Conservation (phyloP, 2,797 vertebrate species). For the Danio albolineatus region DNA sequence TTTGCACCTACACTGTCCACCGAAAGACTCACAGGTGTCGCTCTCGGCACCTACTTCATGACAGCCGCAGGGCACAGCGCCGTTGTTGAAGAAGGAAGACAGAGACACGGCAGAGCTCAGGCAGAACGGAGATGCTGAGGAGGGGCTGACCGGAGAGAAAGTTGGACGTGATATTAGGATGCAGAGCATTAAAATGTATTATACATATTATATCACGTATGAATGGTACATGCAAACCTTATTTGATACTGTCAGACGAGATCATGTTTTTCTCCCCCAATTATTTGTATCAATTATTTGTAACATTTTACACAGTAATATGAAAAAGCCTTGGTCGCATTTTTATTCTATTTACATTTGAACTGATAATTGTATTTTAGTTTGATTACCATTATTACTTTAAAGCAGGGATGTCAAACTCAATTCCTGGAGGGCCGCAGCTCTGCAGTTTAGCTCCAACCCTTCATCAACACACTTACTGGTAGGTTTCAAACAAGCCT, state of each 20-base stretch:
- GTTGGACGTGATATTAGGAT: not conserved
- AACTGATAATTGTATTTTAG: too few relatives aligned
- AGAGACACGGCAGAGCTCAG: constrained; percentile 84
- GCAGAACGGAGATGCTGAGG: constrained; percentile 84
- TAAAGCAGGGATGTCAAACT: too few relatives aligned
- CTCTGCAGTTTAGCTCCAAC: too few relatives aligned
- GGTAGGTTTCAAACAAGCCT: too few relatives aligned
- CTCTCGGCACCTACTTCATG: constrained; percentile 87
- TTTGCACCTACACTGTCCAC: constrained; percentile 90
- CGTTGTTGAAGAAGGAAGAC: constrained; percentile 94
- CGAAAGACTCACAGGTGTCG: constrained; percentile 85
- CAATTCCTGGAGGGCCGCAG: too few relatives aligned
- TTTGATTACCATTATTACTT: too few relatives aligned
- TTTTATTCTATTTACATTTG: too few relatives aligned
- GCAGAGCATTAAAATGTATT: not conserved
- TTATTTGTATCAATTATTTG: not conserved
- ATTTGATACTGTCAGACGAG: not conserved
- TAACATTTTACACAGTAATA: too few relatives aligned
- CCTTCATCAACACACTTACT: too few relatives aligned
- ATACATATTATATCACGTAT: not conserved
- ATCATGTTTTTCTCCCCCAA: not conserved
- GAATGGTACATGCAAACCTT: not conserved
- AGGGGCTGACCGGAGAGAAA: constrained; percentile 73
- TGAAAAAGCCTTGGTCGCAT: too few relatives aligned
- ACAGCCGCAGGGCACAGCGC: constrained; percentile 87